Percentiles rank a stretch among this genome's conserved stretches.
Conservation (phyloP, 35 echinoderm and acorn worm genomes). For the Apostichopus japonicus region DNA sequence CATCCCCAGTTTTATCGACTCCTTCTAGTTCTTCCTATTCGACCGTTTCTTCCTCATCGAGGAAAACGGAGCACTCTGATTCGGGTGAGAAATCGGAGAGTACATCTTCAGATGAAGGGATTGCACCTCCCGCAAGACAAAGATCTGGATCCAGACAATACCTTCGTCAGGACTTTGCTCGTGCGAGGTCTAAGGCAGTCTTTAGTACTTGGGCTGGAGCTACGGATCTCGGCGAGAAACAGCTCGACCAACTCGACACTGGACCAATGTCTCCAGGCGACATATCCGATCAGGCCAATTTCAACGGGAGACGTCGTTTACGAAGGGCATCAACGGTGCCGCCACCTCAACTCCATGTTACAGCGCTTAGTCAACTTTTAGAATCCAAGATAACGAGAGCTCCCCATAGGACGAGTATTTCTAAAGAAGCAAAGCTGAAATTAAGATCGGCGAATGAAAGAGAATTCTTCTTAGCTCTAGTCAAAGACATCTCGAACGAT, state of each 20-base stretch:
- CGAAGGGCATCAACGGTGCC: constrained; percentile 92
- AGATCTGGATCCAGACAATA: constrained; percentile 93
- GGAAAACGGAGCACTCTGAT: constrained; percentile 52
- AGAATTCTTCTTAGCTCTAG: constrained; percentile 93
- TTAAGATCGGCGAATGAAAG: constrained; percentile 84
- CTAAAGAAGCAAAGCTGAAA: constrained; percentile 82
- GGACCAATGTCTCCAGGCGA: constrained; percentile 70
- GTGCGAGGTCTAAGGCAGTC: constrained; percentile 82
- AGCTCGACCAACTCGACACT: constrained; percentile 55
- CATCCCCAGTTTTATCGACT: constrained; percentile 54
- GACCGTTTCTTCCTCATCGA: constrained; percentile 42
- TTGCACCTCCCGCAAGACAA: constrained; percentile 64
- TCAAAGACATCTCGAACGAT: constrained; percentile 98
- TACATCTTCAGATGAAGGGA: constrained; percentile 76
- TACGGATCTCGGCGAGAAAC: constrained; percentile 29
- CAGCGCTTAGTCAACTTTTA: constrained; percentile 77
- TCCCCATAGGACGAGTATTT: constrained; percentile 84
- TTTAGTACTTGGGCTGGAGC: constrained; percentile 82
- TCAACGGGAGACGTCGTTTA: constrained; percentile 66
- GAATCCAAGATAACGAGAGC: constrained; percentile 76
- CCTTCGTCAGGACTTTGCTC: constrained; percentile 95
- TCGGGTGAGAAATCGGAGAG: constrained; percentile 76
- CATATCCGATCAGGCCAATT: constrained; percentile 25
- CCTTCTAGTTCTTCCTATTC: constrained; percentile 60
- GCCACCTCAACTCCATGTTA: constrained; percentile 64